phyloP scores from a whole-genome alignment of 2,888 invertebrate genomes.

The Chrysolina americana region DNA sequence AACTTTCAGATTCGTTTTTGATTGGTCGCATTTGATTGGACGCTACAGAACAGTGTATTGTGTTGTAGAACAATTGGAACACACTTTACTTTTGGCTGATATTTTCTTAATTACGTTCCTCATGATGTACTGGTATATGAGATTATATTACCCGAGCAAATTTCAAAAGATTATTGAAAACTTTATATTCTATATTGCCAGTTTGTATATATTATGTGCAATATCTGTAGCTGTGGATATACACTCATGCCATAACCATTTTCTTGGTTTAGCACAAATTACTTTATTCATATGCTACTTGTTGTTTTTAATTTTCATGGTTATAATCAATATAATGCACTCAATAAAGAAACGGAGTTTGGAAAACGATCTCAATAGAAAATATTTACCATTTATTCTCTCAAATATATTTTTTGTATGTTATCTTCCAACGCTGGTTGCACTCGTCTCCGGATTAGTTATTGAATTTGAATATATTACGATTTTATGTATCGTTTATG shows the following conservation, averaged over 20 bases:
- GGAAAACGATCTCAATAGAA: not conserved
- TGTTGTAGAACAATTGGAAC: conserved; percentile 15
- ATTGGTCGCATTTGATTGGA: not conserved
- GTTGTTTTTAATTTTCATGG: conserved; percentile 35
- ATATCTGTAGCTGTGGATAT: conserved; percentile 14
- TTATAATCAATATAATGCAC: conserved; percentile 38
- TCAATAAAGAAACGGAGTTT: conserved; percentile 27
- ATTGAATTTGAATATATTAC: not conserved
- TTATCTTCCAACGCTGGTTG: conserved; percentile 14
- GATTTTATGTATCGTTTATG: not conserved
- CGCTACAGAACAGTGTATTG: not conserved
- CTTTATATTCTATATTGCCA: conserved; percentile 17
- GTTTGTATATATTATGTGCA: conserved; percentile 29
- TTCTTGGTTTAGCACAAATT: not conserved
- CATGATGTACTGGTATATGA: conserved; percentile 35
- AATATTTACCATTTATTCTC: conserved; percentile 14
- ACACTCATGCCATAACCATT: conserved; percentile 25
- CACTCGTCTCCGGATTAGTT: not conserved
- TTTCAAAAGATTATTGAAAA: conserved; percentile 26
- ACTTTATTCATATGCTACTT: conserved; percentile 19
- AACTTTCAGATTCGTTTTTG: conserved; percentile 25
- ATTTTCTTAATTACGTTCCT: conserved; percentile 25
- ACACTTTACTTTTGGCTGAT: conserved; percentile 20
- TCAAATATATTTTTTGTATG: conserved; percentile 33
- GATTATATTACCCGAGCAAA: conserved; percentile 29